Base-by-base conservation (phyloP, 1,140 invertebrate genomes). In the Daktulosphaira vitifoliae region DNA sequence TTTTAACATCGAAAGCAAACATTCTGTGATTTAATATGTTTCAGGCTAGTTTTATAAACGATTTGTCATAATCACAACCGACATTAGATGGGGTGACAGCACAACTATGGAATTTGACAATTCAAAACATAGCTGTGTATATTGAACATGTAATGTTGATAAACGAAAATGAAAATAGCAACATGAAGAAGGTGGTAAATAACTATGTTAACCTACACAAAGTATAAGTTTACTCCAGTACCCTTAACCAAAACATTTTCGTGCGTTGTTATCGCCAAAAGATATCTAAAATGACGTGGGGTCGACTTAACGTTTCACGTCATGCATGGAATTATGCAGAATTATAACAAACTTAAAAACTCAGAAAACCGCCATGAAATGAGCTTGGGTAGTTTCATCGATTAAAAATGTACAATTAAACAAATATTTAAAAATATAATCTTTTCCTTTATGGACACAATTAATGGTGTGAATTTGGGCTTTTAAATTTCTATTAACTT, bases 201-300 rank as follows among this genome's bases (percentile, higher is more conserved):
- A 44, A 16, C 33, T 15, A 20, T 20, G 25, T 48, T 62, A 25
- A 62, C 56, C 56, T 46, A 46, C 20, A 52, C 26, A 51, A 33
- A 59, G 26, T 26, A 33, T 33, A 46, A 48, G 25, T 48, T 62
- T 48, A 15, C 42, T 39, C 20, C 44, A 13, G 18, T 26, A 11
- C 39, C 42, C n/a, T 56, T 56, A 62, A 29, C 51, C n/a, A 15
- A 38, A 53, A 62, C 56, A 46, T 62, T 62, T 48, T 46, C 26
- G 56, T 62, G 39, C 13, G 42, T 16, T 9, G 42, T 22, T 62
- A 62, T 62, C 42, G 15, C 16, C 6, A 33, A 48, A 48, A 5
- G 56, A 48, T 62, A 62, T 62, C 56, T 48, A 16, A 23, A 29
- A 59, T 23, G 23, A 46, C 39, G 25, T 42, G n/a, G 25, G 26